A percentile compares a stretch with the other conserved stretches of the same genome.
Evolutionary conservation across 1,140 invertebrate species (phyloP).

Genomic region (Penaeus chinensis): DNA sequence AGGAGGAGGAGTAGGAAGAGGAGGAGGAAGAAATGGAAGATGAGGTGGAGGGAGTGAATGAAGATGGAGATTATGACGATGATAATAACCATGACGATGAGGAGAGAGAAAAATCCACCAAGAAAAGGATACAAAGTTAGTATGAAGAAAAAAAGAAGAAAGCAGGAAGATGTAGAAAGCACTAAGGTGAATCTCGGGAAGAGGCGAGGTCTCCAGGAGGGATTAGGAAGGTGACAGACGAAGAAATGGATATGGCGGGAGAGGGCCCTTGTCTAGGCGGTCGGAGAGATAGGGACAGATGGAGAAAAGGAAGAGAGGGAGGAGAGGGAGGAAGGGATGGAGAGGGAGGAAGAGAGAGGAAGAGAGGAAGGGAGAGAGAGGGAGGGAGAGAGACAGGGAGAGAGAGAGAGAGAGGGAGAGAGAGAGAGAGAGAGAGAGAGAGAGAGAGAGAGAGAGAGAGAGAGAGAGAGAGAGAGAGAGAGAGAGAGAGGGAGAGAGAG

Average conservation of each 20-base stretch:
- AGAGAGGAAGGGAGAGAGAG: not conserved
- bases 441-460: not conserved
- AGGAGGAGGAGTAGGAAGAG: not conserved
- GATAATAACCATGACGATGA: not conserved
- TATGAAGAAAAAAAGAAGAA: not conserved
- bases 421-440: not conserved
- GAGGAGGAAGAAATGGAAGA: slow-evolving; percentile 2
- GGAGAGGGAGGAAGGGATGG: not conserved
- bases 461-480: not conserved
- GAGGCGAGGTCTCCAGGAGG: too few relatives aligned
- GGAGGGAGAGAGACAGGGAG: not conserved
- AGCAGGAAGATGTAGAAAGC: too few relatives aligned
- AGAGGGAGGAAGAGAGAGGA: not conserved
- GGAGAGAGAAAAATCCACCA: not conserved
- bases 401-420: not conserved
- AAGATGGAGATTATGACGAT: too few relatives aligned
- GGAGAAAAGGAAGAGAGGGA: not conserved
- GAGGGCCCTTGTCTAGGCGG: too few relatives aligned
- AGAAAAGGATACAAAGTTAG: not conserved
- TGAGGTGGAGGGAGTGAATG: not conserved
- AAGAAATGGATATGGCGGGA: too few relatives aligned
- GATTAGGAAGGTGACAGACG: not conserved
- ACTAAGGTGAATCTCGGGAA: too few relatives aligned
- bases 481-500: too few relatives aligned
- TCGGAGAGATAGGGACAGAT: not conserved